Evolutionary conservation across 2,888 invertebrate species (phyloP).

Genomic region (Branchellion lobata): DNA sequence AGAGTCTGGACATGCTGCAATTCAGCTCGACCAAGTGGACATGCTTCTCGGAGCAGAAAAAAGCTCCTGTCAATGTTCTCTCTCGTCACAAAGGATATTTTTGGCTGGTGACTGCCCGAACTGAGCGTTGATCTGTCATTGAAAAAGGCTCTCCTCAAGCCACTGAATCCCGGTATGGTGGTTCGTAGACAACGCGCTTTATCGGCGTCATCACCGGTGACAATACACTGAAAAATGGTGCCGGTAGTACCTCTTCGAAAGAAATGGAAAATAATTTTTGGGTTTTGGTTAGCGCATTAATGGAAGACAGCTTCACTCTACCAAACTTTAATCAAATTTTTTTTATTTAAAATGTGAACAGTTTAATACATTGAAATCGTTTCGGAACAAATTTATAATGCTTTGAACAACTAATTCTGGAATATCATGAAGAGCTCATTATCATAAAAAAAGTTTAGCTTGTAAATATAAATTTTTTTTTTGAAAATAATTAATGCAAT

Average conservation of each 20-base stretch:
- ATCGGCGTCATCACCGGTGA: constrained; percentile 41
- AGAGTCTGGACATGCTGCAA: constrained; percentile 51
- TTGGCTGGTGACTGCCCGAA: constrained; percentile 45
- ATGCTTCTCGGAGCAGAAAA: constrained; percentile 44
- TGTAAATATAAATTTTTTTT: too few relatives aligned
- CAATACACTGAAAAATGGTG: not conserved
- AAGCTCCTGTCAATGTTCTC: constrained; percentile 51
- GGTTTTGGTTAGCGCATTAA: not conserved
- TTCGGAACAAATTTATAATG: too few relatives aligned
- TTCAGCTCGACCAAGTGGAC: constrained; percentile 48
- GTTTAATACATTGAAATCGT: too few relatives aligned
- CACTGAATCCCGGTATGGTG: constrained; percentile 47
- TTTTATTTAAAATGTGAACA: too few relatives aligned
- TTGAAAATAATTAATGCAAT: too few relatives aligned
- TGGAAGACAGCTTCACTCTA: not conserved
- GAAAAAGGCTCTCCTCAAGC: constrained; percentile 50
- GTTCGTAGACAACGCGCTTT: constrained; percentile 45
- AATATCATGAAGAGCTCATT: too few relatives aligned
- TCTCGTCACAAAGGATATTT: constrained; percentile 49
- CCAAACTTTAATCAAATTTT: too few relatives aligned
- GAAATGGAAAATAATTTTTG: not conserved
- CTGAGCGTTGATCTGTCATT: constrained; percentile 49
- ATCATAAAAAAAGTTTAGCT: too few relatives aligned
- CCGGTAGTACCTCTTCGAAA: not conserved
- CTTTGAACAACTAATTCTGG: too few relatives aligned